Percentiles rank a stretch among this genome's conserved stretches.
phyloP scores from a whole-genome alignment of 2,797 vertebrate genomes.

The Gymnodraco acuticeps region DNA sequence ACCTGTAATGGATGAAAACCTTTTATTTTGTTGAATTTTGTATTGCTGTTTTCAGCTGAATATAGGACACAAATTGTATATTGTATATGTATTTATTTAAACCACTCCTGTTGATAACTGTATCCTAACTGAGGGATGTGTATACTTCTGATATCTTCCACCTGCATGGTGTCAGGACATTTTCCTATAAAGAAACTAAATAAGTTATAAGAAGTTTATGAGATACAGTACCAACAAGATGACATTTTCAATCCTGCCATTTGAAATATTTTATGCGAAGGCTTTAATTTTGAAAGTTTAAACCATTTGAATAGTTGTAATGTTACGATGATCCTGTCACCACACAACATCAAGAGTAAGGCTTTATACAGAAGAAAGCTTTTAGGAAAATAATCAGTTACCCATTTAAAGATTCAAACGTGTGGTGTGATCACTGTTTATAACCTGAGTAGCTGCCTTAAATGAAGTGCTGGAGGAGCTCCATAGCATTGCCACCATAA shows the following conservation, averaged over 20 bases:
- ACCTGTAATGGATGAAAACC: no score
- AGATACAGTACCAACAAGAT: background rate
- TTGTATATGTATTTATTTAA: background rate
- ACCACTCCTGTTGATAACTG: slow-evolving; percentile 16
- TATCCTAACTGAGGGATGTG: background rate
- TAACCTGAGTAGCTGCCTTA: slow-evolving; percentile 29
- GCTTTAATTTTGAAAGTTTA: background rate
- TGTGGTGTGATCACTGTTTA: slow-evolving; percentile 51
- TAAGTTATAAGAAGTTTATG: background rate
- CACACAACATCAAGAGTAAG: background rate
- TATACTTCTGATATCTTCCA: slow-evolving; percentile 30
- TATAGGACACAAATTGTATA: background rate
- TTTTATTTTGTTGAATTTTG: background rate
- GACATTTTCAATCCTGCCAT: background rate
- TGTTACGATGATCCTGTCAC: background rate
- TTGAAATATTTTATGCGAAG: background rate
- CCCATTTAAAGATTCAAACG: slow-evolving; percentile 47
- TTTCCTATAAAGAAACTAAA: background rate
- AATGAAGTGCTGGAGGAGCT: slow-evolving; percentile 66
- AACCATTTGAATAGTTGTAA: background rate
- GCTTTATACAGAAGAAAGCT: slow-evolving; percentile 11
- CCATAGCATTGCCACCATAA: slow-evolving; percentile 61
- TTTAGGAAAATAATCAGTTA: slow-evolving; percentile 20
- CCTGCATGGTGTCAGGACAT: slow-evolving; percentile 22
- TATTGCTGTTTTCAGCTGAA: background rate